Percentiles rank a stretch among this genome's conserved stretches.
These are phyloP conservation scores for Leptodactylus fallax DNA, from an alignment of 2,797 vertebrate genomes.

Conservation along the genomic window DNA sequence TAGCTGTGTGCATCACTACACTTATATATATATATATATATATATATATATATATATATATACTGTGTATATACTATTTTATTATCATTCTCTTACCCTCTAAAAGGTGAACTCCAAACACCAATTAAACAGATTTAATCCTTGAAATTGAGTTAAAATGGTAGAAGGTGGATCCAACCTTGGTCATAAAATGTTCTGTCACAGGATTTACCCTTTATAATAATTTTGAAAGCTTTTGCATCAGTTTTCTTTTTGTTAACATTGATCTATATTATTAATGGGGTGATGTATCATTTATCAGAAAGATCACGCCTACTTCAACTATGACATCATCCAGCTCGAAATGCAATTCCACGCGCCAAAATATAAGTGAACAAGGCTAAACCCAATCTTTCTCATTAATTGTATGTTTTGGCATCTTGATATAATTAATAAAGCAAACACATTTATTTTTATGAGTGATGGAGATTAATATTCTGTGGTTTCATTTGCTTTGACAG, in stretches of 20 bases:
- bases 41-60: too few relatives aligned
- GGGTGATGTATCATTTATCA: neutral
- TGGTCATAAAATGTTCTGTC: neutral
- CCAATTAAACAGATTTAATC: neutral
- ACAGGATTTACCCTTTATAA: neutral
- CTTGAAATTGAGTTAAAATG: neutral
- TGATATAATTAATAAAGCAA: conserved; percentile 7
- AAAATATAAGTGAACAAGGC: neutral
- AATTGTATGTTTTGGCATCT: conserved; percentile 19
- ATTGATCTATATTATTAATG: conserved; percentile 6
- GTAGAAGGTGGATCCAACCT: neutral
- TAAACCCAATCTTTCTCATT: neutral
- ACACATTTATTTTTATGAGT: conserved; percentile 30
- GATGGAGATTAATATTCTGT: conserved; percentile 31
- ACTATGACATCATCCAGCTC: neutral
- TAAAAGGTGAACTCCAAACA: neutral
- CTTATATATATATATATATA: too few relatives aligned
- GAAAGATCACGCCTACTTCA: conserved; percentile 11
- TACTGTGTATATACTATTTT: too few relatives aligned
- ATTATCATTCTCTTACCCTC: too few relatives aligned
- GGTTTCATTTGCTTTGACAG: conserved; percentile 51
- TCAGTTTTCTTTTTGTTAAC: neutral
- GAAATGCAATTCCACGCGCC: neutral
- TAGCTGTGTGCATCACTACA: too few relatives aligned
- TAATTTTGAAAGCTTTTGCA: conserved; percentile 13